Percentiles rank a stretch among this genome's conserved stretches.
These are phyloP conservation scores for Sminthopsis crassicaudata DNA, from an alignment of 2,113 vertebrate species.

Conservation along the genomic window DNA sequence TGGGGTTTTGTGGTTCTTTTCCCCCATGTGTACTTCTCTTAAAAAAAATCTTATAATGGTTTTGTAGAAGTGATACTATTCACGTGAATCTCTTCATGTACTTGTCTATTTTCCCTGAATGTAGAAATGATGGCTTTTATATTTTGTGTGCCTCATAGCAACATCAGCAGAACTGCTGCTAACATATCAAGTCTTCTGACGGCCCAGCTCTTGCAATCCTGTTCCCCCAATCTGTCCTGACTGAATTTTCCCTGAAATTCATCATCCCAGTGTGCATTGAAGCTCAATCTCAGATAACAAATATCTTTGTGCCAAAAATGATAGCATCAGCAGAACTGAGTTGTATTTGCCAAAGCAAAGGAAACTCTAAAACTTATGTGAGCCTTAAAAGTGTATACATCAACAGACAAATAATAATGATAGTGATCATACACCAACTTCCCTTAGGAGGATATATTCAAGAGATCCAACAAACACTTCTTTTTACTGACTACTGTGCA, in stretches of 20 bases:
- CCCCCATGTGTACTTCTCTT: background rate
- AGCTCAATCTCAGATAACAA: conserved; percentile 77
- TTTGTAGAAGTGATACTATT: conserved; percentile 49
- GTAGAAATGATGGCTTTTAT: conserved; percentile 55
- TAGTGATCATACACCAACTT: background rate
- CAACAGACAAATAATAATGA: conserved; percentile 20
- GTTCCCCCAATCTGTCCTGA: conserved; percentile 62
- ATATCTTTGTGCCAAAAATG: conserved; percentile 73
- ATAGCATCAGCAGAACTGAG: conserved; percentile 53
- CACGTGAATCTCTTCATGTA: conserved; percentile 25
- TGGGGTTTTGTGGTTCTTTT: background rate
- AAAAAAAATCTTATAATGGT: background rate
- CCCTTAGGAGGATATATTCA: background rate
- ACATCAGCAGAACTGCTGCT: conserved; percentile 61
- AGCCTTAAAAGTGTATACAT: conserved; percentile 58
- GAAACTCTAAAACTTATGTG: conserved; percentile 63
- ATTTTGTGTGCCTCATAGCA: conserved; percentile 65
- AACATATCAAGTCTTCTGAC: conserved; percentile 68
- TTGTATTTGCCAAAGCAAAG: conserved; percentile 64
- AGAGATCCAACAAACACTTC: background rate
- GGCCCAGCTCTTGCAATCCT: conserved; percentile 51
- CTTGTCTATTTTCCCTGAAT: conserved; percentile 58
- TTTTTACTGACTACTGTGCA: background rate
- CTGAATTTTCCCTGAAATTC: conserved; percentile 76
- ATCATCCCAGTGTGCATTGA: conserved; percentile 78